Evolutionary conservation across 2,113 vertebrate genomes (phyloP).

Genomic region (Phrynocephalus versicolor): DNA sequence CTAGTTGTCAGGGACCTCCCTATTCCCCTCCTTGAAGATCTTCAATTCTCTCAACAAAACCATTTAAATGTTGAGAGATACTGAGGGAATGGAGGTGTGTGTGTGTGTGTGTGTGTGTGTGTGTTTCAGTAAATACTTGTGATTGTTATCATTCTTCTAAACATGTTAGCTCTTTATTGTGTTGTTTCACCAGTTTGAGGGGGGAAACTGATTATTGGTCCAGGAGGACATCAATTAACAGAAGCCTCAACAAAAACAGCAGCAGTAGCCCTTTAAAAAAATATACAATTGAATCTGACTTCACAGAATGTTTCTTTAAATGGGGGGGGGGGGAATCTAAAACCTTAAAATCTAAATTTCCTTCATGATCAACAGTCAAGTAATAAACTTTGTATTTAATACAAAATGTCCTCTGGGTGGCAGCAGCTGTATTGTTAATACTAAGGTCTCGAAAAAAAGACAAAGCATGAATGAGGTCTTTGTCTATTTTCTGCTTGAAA

Average conservation of each 20-base stretch:
- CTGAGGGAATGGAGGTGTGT: no score
- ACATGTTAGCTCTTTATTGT: no score
- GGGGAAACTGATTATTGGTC: no score
- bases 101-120: no score
- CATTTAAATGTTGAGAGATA: no score
- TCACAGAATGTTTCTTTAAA: not conserved
- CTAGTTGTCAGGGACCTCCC: no score
- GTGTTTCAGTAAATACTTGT: no score
- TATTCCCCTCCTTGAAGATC: no score
- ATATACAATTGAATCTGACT: not conserved
- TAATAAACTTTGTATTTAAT: not conserved
- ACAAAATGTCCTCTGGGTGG: conserved; percentile 62
- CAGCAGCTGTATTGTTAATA: conserved; percentile 65
- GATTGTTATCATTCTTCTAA: no score
- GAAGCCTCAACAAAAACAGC: no score
- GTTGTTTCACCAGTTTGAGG: not conserved
- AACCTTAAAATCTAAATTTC: not conserved
- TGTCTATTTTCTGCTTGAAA: not conserved
- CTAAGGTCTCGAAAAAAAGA: not conserved
- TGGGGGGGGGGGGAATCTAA: not conserved
- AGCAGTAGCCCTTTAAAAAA: no score
- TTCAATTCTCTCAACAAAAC: no score
- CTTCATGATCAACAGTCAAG: not conserved
- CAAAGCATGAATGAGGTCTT: not conserved
- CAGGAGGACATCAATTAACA: not conserved